Evolutionary conservation across 2,113 vertebrate species (phyloP), one percentile per base, ranked within the genome.

Genomic region (Rattus norvegicus): DNA sequence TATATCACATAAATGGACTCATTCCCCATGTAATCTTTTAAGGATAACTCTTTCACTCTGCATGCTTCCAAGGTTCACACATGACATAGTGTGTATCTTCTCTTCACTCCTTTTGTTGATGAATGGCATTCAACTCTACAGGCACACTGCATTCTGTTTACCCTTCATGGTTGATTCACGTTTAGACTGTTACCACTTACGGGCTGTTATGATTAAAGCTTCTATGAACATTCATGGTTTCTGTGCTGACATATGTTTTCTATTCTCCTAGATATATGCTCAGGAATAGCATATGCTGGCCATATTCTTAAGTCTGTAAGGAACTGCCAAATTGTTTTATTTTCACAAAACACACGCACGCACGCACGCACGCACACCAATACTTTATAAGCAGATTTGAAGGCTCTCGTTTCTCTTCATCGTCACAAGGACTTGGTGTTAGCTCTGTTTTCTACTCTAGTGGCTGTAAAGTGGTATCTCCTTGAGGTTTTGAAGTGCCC

Each of bases 221-320:
- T 93, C 79, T 72, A 59, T 94, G 89, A 94, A 77, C 33, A 63
- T 47, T 93, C 73, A 67, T 17, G 49, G 52, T 76, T 83, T 90
- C 39, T 56, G 17, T 47, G 43, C 43, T 10, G 47, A 56, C 56
- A 49, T 59, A 59, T 39, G 30, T 83, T 87, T 95, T 93, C 47
- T 63, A 1, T 93, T 88, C 20, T 88, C 69, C 59, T 33, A 70
- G 39, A 16, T 49, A 24, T 20, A 65, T n/a, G 69, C 20, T 43
- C 86, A 65, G 22, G 36, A 84, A 61, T 79, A 65, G 52, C 77
- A 79, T 69, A 10, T 83, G 10, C 20, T 77, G 56, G 47, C 56
- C 56, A 59, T 56, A 33, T 65, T 73, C 73, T 92, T 81, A 83
- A 33, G 26, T 94, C 87, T 59, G 26, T 63, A 49, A 85, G 67